phyloP scores from a whole-genome alignment of 2,113 vertebrate genomes.

The Potamarius usumacintae region DNA sequence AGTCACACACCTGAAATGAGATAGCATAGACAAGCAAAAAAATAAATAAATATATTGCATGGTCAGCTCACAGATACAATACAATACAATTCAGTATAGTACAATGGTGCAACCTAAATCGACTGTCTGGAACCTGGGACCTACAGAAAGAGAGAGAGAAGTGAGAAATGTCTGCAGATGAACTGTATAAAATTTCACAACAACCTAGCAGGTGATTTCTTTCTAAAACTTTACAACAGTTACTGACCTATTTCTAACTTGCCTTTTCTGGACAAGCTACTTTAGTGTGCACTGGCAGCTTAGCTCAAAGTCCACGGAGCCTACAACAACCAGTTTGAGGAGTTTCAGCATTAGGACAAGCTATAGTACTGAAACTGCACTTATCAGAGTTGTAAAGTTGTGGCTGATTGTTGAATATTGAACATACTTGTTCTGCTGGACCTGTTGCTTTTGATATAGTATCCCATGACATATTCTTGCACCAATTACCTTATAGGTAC shows the following conservation, averaged over 20 bases:
- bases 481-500: neutral
- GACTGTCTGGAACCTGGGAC: neutral
- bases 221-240: neutral
- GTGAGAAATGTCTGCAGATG: neutral
- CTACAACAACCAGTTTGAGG: neutral
- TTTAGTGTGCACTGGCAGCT: neutral
- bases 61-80: neutral
- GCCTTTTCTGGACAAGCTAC: neutral
- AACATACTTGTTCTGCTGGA: neutral
- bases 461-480: neutral
- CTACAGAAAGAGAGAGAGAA: neutral
- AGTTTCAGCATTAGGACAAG: neutral
- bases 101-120: neutral
- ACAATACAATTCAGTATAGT: conserved; percentile 6
- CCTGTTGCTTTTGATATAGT: neutral
- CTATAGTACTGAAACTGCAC: neutral
- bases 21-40: conserved; percentile 20
- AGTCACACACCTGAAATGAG: conserved; percentile 20
- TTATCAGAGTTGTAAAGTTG: neutral
- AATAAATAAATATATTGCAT: neutral
- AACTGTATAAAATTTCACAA: neutral
- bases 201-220: neutral
- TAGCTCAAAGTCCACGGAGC: neutral
- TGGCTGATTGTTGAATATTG: neutral
- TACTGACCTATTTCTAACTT: neutral